Conservation (phyloP, 37 sponge, comb jelly and placozoan species). For the Trichoplax adhaerens region DNA sequence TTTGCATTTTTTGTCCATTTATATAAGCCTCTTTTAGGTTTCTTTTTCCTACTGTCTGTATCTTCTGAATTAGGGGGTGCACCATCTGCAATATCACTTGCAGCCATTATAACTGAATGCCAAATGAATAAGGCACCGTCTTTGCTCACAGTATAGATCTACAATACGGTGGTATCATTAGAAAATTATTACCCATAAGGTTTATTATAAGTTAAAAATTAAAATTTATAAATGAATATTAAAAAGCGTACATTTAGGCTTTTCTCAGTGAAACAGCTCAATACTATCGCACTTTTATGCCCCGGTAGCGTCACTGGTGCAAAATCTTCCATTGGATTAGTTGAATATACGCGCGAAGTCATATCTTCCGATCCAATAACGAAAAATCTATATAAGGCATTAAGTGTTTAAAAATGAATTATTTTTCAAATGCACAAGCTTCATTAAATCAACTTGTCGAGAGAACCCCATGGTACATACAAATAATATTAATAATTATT, state of each 20-base stretch:
- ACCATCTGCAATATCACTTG: not conserved
- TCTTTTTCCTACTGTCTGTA: not conserved
- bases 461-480: no score
- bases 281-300: conserved; percentile 58
- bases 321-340: conserved; percentile 46
- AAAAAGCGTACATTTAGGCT: conserved; percentile 36
- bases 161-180: not conserved
- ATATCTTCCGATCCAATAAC: conserved; percentile 63
- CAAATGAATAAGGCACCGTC: conserved; percentile 60
- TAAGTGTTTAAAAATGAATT: not conserved
- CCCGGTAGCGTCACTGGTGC: conserved; percentile 66
- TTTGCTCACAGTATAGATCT: conserved; percentile 61
- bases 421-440: not conserved
- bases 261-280: conserved; percentile 54
- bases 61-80: not conserved
- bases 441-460: not conserved
- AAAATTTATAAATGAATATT: not conserved
- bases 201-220: not conserved
- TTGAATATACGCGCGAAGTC: conserved; percentile 60
- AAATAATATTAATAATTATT: not conserved
- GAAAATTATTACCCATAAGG: not conserved
- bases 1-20: no score
- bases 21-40: not conserved
- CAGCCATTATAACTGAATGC: conserved; percentile 17
- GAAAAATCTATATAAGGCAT: conserved; percentile 37